These are phyloP conservation scores for Oryzias woworae DNA, from an alignment of 2,113 vertebrate genomes.

Conservation along the genomic window DNA sequence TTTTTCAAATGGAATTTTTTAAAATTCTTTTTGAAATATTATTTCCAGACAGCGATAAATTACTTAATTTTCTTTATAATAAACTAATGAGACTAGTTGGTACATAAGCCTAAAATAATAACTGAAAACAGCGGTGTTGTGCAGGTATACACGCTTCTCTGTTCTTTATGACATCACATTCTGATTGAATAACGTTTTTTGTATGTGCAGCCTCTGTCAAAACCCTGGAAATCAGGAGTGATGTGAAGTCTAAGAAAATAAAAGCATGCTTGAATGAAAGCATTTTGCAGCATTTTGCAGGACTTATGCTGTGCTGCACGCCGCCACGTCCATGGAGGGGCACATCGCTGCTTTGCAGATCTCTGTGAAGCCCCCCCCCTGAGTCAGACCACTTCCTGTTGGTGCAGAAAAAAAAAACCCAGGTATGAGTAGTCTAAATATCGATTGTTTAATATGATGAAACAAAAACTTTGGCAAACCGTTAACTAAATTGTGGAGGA, in stretches of 20 bases:
- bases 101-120: no score
- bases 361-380: background rate
- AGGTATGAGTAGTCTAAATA: no score
- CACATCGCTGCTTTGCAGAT: conserved; percentile 1
- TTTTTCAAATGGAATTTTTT: no score
- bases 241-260: background rate
- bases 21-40: no score
- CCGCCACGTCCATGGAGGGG: background rate
- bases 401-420: background rate
- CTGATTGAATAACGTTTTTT: no score
- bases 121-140: no score
- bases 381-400: background rate
- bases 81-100: no score
- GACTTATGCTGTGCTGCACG: background rate
- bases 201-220: background rate
- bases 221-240: background rate
- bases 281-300: background rate
- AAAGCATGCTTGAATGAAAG: background rate
- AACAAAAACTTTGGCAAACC: conserved; percentile 5
- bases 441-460: background rate
- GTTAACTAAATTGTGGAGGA: conserved; percentile 8
- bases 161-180: no score
- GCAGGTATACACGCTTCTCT: no score
- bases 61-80: no score
- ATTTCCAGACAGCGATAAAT: no score